Percentiles rank a stretch among this genome's conserved stretches.
phyloP scores from a whole-genome alignment of 2,797 vertebrate genomes.

The Poecilia gillii region DNA sequence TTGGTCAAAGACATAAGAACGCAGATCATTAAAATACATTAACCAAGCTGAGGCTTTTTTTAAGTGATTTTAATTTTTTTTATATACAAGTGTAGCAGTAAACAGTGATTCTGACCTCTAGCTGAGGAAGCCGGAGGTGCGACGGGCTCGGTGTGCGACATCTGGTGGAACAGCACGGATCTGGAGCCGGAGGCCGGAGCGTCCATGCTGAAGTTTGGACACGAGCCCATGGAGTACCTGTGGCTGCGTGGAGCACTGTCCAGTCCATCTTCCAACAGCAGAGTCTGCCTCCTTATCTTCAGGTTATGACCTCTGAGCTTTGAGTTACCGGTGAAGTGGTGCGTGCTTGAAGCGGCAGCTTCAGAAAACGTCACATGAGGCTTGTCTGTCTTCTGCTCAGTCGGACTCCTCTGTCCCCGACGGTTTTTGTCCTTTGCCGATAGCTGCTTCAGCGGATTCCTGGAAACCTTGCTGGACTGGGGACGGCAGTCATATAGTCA shows the following conservation, averaged over 20 bases:
- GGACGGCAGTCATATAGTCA: neutral
- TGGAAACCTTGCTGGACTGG: slow-evolving; percentile 71
- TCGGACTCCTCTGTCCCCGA: slow-evolving; percentile 34
- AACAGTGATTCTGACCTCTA: slow-evolving; percentile 45
- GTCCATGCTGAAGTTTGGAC: slow-evolving; percentile 39
- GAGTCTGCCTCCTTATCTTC: slow-evolving; percentile 55
- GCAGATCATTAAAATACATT: neutral
- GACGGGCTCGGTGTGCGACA: slow-evolving; percentile 26
- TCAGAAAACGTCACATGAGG: slow-evolving; percentile 29
- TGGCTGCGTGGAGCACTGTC: slow-evolving; percentile 18
- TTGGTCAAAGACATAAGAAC: neutral
- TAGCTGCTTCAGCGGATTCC: slow-evolving; percentile 52
- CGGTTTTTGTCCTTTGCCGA: slow-evolving; percentile 60
- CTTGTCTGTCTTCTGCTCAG: slow-evolving; percentile 33
- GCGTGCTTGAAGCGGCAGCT: slow-evolving; percentile 27
- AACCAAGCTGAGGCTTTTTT: neutral
- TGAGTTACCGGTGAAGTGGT: slow-evolving; percentile 32
- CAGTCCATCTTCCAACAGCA: slow-evolving; percentile 62
- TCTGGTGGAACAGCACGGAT: slow-evolving; percentile 45
- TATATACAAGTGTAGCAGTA: neutral
- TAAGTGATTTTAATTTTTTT: neutral
- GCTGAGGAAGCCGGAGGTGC: slow-evolving; percentile 24
- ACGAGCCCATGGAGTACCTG: slow-evolving; percentile 44
- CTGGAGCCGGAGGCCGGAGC: slow-evolving; percentile 41
- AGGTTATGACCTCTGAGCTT: slow-evolving; percentile 41